Evolutionary conservation across 2,797 vertebrate genomes (phyloP), one percentile per base, ranked within the genome.

Genomic region (Semaprochilodus insignis): DNA sequence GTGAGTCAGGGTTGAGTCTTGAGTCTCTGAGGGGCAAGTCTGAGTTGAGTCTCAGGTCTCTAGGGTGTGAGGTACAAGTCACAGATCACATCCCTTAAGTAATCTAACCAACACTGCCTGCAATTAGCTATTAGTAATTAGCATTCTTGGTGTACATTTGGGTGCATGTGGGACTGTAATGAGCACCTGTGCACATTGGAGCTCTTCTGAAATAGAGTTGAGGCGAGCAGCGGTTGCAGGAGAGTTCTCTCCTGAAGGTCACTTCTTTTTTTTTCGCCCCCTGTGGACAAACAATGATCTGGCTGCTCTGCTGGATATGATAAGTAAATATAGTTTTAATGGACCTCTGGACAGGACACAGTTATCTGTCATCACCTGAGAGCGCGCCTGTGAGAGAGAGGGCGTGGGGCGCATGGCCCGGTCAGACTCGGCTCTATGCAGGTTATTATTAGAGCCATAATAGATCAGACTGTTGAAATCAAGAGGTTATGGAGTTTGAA

Each of bases 261-360:
- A 93, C 86, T 85, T 85, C 87, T 76, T 83, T 82, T 85, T 77
- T 84, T 84, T 82, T 44, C 5, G 80, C 90, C 87, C 90, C 91
- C 90, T 88, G 84, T 86, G 90, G 92, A 92, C 92, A 94, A 93
- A 94, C 91, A 92, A 89, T 92, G 57, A 60, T n/a, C 86, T 89
- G 89, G 91, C 83, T 84, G 85, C 88, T 85, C 89, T 88, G 88
- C 90, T 90, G 88, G 91, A 89, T 84, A 90, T 82, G 60, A 95
- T 94, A 94, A 94, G 93, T 94, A 95, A 95, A 95, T 93, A 94
- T 89, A 90, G 90, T 92, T 94, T 93, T 94, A 85, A 94, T 94
- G 92, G 90, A 92, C 85, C 89, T 92, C 86, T 88, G 91, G 90
- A 93, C 93, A 88, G 91, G 90, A 89, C 89, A 85, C 90, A 87